Conservation (phyloP, 1,140 invertebrate genomes). For the Drosophila kurseongensis region DNA sequence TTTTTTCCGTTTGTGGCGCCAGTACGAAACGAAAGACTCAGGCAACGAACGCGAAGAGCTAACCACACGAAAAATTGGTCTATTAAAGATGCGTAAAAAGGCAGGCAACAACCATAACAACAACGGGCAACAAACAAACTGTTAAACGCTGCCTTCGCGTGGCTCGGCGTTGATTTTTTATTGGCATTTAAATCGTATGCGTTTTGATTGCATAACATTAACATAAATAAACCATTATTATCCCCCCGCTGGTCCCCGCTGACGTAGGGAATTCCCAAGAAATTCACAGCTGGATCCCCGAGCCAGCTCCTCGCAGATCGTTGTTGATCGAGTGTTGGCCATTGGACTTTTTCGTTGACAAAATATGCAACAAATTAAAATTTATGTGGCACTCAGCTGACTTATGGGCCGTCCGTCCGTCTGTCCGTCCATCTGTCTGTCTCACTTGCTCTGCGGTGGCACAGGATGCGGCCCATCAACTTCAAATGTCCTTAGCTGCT, state of each 20-base stretch:
- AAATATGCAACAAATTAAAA: constrained; percentile 85
- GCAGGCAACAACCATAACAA: constrained; percentile 61
- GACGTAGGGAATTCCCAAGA: constrained; percentile 83
- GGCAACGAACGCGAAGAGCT: constrained; percentile 64
- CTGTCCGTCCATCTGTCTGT: neutral
- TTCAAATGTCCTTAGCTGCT: constrained; percentile 77
- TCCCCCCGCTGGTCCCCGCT: constrained; percentile 25
- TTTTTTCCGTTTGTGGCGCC: constrained; percentile 58
- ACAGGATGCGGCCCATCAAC: constrained; percentile 81
- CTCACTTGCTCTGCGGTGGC: neutral
- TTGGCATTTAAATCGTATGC: constrained; percentile 84
- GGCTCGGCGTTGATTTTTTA: constrained; percentile 80
- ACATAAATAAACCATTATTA: constrained; percentile 84
- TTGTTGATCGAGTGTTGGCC: neutral
- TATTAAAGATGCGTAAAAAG: constrained; percentile 83
- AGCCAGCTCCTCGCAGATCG: constrained; percentile 3
- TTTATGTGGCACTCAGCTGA: constrained; percentile 76
- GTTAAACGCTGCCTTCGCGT: constrained; percentile 63
- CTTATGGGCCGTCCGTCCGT: constrained; percentile 43
- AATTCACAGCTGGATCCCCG: constrained; percentile 83
- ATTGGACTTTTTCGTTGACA: constrained; percentile 72
- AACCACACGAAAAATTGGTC: constrained; percentile 74
- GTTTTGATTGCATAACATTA: constrained; percentile 84
- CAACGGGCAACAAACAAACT: constrained; percentile 61
- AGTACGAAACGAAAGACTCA: constrained; percentile 74